Percentiles rank a stretch among this genome's conserved stretches.
These are phyloP conservation scores for Promerops cafer DNA, from an alignment of 2,113 vertebrate genomes.

Conservation along the genomic window DNA sequence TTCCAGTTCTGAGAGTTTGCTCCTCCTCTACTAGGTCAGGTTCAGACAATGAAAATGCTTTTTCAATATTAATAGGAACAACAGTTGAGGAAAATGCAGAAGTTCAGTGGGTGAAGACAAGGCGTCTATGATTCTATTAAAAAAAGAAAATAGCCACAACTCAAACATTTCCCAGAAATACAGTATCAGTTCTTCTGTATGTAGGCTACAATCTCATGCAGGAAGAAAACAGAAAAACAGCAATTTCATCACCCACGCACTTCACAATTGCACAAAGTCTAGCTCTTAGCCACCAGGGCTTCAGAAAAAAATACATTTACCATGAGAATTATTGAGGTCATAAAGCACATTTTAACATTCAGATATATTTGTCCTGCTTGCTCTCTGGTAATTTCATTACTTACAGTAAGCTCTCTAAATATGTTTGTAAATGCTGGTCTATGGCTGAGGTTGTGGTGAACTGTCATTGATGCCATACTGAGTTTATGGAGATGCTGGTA, in stretches of 20 bases:
- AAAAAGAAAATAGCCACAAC: neutral
- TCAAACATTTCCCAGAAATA: neutral
- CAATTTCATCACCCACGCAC: neutral
- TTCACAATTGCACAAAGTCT: neutral
- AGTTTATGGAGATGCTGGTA: conserved; percentile 48
- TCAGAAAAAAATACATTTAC: neutral
- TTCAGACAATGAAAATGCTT: neutral
- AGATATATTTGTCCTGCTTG: neutral
- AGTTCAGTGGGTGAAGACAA: neutral
- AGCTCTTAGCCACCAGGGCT: neutral
- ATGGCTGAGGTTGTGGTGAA: conserved; percentile 6
- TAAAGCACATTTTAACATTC: neutral
- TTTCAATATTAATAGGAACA: neutral
- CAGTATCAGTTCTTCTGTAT: neutral
- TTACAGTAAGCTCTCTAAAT: conserved; percentile 45
- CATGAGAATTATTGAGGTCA: neutral
- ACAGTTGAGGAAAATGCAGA: neutral
- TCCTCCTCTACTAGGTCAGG: neutral
- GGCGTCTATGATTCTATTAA: neutral
- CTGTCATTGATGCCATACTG: neutral
- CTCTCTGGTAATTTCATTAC: conserved; percentile 17
- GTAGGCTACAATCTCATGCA: neutral
- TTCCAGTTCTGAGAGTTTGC: neutral
- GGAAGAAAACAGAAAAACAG: neutral
- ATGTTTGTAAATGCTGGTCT: conserved; percentile 28